phyloP scores from a whole-genome alignment of 2,888 invertebrate species.

The Dione vanillae region DNA sequence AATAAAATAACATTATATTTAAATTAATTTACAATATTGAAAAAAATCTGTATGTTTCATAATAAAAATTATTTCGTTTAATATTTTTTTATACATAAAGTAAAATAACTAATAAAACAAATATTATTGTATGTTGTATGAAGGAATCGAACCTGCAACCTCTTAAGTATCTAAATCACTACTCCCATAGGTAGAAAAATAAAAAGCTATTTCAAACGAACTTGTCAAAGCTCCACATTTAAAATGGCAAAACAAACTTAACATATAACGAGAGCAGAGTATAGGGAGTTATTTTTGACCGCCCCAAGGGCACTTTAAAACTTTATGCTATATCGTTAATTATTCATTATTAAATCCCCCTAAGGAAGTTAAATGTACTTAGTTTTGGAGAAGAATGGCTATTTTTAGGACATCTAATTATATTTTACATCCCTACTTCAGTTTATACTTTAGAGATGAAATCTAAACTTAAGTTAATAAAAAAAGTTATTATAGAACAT shows the following conservation, averaged over 20 bases:
- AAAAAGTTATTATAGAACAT: no score
- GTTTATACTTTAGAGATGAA: not conserved
- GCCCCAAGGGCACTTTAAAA: constrained; percentile 28
- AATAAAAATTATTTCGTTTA: no score
- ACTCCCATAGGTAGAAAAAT: not conserved
- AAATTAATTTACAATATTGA: no score
- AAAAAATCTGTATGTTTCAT: no score
- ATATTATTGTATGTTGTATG: no score
- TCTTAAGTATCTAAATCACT: not conserved
- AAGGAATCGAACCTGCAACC: not conserved
- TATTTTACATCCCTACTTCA: not conserved
- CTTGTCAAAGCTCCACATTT: not conserved
- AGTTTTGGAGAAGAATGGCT: not conserved
- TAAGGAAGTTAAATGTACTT: constrained; percentile 4
- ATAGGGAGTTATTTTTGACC: constrained; percentile 34
- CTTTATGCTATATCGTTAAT: constrained; percentile 16
- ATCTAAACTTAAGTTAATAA: not conserved
- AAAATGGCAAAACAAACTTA: constrained; percentile 18
- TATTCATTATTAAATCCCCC: constrained; percentile 22
- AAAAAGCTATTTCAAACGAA: not conserved
- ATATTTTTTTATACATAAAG: no score
- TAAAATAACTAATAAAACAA: no score
- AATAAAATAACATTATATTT: no score
- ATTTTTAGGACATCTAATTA: not conserved
- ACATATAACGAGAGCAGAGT: constrained; percentile 8